Conservation (phyloP, 2,113 vertebrate genomes). For the Syngnathus scovelli region DNA sequence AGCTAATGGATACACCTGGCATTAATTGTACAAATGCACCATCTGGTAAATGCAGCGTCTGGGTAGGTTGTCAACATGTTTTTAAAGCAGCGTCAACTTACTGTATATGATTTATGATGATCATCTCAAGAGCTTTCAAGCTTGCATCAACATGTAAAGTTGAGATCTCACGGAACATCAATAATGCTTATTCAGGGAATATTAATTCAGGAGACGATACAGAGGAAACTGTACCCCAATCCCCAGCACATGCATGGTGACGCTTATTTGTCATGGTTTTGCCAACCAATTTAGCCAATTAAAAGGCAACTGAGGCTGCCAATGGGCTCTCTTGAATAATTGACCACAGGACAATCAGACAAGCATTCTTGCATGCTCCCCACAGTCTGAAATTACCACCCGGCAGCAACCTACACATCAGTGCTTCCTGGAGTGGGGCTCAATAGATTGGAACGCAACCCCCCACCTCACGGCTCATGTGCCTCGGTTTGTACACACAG, state of each 20-base stretch:
- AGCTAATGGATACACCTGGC: constrained; percentile 31
- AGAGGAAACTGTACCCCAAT: constrained; percentile 19
- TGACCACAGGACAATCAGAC: constrained; percentile 67
- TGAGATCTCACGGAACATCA: constrained; percentile 9
- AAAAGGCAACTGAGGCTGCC: constrained; percentile 38
- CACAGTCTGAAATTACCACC: constrained; percentile 53
- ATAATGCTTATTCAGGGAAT: constrained; percentile 16
- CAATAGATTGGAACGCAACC: constrained; percentile 41
- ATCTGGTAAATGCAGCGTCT: constrained; percentile 20
- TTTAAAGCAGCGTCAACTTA: constrained; percentile 23
- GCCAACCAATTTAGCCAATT: constrained; percentile 60
- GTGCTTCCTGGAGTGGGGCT: constrained; percentile 40
- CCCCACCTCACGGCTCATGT: constrained; percentile 9
- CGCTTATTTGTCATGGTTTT: constrained; percentile 55
- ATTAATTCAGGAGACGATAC: constrained; percentile 24
- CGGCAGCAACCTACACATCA: constrained; percentile 46
- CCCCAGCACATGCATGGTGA: constrained; percentile 39
- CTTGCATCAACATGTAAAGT: constrained; percentile 29
- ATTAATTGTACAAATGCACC: constrained; percentile 24
- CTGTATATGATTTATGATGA: not conserved
- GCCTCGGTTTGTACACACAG: constrained; percentile 28
- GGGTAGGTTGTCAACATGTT: not conserved
- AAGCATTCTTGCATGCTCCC: constrained; percentile 42
- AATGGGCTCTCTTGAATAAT: constrained; percentile 68
- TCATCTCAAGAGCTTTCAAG: constrained; percentile 19